Conservation (phyloP, 2,888 invertebrate genomes). For the Drosophila sordidula region DNA sequence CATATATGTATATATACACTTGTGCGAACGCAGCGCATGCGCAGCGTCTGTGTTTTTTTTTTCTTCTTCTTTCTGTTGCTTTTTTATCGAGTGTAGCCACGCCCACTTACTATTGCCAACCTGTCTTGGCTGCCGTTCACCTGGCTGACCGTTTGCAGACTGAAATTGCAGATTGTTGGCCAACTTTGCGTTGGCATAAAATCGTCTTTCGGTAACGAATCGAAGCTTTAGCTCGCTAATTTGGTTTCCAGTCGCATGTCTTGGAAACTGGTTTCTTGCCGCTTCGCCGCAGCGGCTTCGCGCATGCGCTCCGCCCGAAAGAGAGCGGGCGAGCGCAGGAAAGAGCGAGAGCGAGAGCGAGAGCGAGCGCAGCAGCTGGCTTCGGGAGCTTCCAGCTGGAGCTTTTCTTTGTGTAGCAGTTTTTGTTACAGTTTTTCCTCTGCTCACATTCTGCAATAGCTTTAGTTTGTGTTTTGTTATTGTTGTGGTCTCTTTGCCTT, state of each 20-base stretch:
- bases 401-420: constrained; percentile 40
- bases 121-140: constrained; percentile 80
- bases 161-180: constrained; percentile 83
- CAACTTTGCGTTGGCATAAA: constrained; percentile 80
- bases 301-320: constrained; percentile 57
- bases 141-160: constrained; percentile 85
- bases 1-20: constrained; percentile 38
- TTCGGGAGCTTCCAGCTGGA: constrained; percentile 17
- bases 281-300: constrained; percentile 64
- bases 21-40: constrained; percentile 56
- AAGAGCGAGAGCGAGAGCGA: constrained; percentile 11
- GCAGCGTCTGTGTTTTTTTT: constrained; percentile 34
- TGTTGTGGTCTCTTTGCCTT: constrained; percentile 20
- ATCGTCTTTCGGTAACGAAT: constrained; percentile 52
- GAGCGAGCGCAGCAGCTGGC: constrained; percentile 3
- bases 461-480: constrained; percentile 19
- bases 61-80: constrained; percentile 6
- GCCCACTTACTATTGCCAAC: constrained; percentile 66
- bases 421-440: constrained; percentile 59
- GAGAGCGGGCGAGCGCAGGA: constrained; percentile 8
- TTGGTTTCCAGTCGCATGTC: constrained; percentile 66
- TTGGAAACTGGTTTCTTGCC: constrained; percentile 68
- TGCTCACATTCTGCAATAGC: constrained; percentile 61
- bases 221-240: constrained; percentile 69
- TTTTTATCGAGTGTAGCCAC: constrained; percentile 30